Evolutionary conservation across 2,797 vertebrate genomes (phyloP), one percentile per base, ranked within the genome.

Genomic region (Emydoidea blandingii): DNA sequence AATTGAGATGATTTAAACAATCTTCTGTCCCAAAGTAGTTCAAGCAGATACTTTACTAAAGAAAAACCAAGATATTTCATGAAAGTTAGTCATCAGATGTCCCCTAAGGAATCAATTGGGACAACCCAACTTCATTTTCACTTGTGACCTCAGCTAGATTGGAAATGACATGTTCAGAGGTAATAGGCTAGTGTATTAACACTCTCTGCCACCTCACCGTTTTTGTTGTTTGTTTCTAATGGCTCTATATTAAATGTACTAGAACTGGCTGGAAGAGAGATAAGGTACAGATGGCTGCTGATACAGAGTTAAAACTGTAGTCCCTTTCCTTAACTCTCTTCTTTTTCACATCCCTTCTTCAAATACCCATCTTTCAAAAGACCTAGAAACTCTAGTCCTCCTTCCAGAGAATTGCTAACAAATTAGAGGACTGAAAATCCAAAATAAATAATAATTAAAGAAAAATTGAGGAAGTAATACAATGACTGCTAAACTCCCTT

Each of bases 141-240:
- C 23, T 5, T 85, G 62, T 91, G 85, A 97, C 27, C 68, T 86
- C 74, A 74, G 84, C 62, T 68, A 92, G 50, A 90, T 25, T 93
- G 83, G 81, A 95, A 94, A 90, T 88, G 2, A 18, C 87, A 87
- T 25, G 56, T 89, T 57, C 85, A 95, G 78, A 74, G 56, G 80
- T 90, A 92, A 86, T 53, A 88, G 74, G 54, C 34, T 47, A 79
- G 86, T 86, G 81, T 41, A 78, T 93, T 94, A 94, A 96, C 62
- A 65, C 53, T 27, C 76, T 82, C 72, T 91, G 90, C 95, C 89
- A 94, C 89, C 92, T 95, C 74, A 37, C 34, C 62, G 18, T 37
- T 19, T 68, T 94, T 91, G 81, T 2, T 85, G 91, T 79, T 91
- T 93, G 86, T 81, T 94, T 94, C 76, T 50, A 95, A 41, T 27